Conservation (phyloP, 2,888 invertebrate genomes). For the Drosophila kanekoi region DNA sequence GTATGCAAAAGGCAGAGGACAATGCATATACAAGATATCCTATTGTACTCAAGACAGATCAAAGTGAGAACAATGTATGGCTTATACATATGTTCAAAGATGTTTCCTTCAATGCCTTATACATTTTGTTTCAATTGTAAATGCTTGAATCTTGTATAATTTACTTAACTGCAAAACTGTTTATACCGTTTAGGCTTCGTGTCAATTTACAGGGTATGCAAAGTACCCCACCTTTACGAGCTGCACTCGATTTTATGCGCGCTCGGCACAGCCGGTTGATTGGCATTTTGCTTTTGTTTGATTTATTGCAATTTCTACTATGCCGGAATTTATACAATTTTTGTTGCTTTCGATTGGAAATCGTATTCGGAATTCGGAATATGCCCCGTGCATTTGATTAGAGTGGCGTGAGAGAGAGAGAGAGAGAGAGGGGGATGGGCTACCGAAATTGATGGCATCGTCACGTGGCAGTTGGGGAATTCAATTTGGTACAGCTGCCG, state of each 20-base stretch:
- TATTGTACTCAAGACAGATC: too few species aligned
- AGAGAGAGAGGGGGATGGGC: background rate
- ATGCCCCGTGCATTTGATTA: conserved; percentile 50
- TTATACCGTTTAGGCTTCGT: background rate
- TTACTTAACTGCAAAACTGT: background rate
- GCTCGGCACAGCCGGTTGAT: conserved; percentile 34
- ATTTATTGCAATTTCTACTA: conserved; percentile 69
- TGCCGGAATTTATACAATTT: conserved; percentile 54
- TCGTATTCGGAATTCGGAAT: conserved; percentile 20
- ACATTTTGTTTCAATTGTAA: too few species aligned
- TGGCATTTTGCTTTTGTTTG: conserved; percentile 67
- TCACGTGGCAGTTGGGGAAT: conserved; percentile 47
- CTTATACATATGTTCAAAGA: too few species aligned
- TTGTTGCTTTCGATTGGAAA: conserved; percentile 35
- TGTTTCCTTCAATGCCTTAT: too few species aligned
- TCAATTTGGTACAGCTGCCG: conserved; percentile 62
- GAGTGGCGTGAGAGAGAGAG: conserved; percentile 2
- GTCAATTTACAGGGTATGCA: conserved; percentile 21
- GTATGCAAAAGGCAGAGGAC: too few species aligned
- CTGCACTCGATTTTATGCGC: conserved; percentile 30
- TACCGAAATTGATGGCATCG: conserved; percentile 39
- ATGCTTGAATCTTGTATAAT: too few species aligned
- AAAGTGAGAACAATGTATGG: too few species aligned
- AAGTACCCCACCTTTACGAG: conserved; percentile 36
- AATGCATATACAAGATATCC: too few species aligned